These are phyloP conservation scores for Dryas iulia DNA, from an alignment of 1,140 invertebrate species.

Conservation along the genomic window DNA sequence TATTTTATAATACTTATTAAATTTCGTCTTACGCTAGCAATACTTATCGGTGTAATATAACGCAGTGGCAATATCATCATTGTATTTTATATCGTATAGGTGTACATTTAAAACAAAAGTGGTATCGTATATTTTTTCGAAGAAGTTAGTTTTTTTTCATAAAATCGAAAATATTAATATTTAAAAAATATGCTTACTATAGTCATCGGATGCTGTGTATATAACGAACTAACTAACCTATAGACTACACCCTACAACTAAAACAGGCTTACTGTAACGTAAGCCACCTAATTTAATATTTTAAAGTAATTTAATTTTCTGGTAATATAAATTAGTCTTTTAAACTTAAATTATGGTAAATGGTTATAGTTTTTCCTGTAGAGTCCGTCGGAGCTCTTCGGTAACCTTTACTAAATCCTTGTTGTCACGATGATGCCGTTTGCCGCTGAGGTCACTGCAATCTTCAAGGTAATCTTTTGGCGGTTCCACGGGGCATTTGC, in stretches of 20 bases:
- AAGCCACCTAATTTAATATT: neutral
- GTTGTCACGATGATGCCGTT: slow-evolving; percentile 58
- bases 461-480: slow-evolving; percentile 84
- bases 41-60: slow-evolving; percentile 20
- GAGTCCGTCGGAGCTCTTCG: slow-evolving; percentile 85
- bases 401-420: slow-evolving; percentile 85
- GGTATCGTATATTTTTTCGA: too few relatives aligned
- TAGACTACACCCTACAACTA: too few relatives aligned
- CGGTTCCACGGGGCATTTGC: slow-evolving; percentile 83
- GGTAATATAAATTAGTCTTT: slow-evolving; percentile 15
- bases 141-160: too few relatives aligned
- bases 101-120: too few relatives aligned
- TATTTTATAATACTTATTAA: slow-evolving; percentile 7
- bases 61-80: neutral
- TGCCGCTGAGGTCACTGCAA: slow-evolving; percentile 66
- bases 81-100: too few relatives aligned
- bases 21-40: slow-evolving; percentile 9
- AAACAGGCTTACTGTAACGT: slow-evolving; percentile 6
- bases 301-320: slow-evolving; percentile 2
- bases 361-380: slow-evolving; percentile 87
- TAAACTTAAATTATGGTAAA: slow-evolving; percentile 9
- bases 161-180: too few relatives aligned
- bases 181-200: too few relatives aligned
- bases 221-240: neutral
- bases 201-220: neutral